Evolutionary conservation across 2,888 invertebrate genomes (phyloP).

Genomic region (Erynnis tages): DNA sequence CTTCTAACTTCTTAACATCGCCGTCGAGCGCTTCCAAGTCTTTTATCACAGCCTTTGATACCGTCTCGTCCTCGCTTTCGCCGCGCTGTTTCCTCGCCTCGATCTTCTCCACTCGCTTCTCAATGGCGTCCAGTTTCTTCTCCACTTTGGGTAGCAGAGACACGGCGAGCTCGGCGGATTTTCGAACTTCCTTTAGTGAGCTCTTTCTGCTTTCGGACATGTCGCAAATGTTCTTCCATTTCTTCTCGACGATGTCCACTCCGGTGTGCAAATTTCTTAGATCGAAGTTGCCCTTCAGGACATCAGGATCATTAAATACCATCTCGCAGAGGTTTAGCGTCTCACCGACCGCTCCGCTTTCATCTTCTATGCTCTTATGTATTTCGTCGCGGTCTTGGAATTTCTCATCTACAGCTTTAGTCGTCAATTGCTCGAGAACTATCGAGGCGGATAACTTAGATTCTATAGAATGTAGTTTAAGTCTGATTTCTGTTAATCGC

Average conservation of each 20-base stretch:
- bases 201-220: constrained; percentile 84
- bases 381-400: constrained; percentile 87
- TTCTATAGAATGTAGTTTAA: constrained; percentile 88
- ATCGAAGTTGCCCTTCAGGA: constrained; percentile 86
- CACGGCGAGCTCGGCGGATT: constrained; percentile 84
- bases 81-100: constrained; percentile 69
- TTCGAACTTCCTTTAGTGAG: constrained; percentile 70
- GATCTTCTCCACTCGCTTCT: constrained; percentile 80
- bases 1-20: constrained; percentile 84
- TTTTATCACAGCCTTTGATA: constrained; percentile 80
- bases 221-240: constrained; percentile 90
- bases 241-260: constrained; percentile 86
- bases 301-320: constrained; percentile 87
- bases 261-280: constrained; percentile 85
- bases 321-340: constrained; percentile 90
- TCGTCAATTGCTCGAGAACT: constrained; percentile 84
- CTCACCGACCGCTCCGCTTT: constrained; percentile 89
- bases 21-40: constrained; percentile 83
- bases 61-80: constrained; percentile 74
- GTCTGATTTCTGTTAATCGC: constrained; percentile 86
- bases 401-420: constrained; percentile 85
- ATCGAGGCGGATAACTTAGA: constrained; percentile 85
- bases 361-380: constrained; percentile 87
- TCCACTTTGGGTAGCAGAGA: constrained; percentile 85
- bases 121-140: constrained; percentile 80